Evolutionary conservation across 2,113 vertebrate species (phyloP), one percentile per base, ranked within the genome.

Genomic region (Corythoichthys haematopterus): DNA sequence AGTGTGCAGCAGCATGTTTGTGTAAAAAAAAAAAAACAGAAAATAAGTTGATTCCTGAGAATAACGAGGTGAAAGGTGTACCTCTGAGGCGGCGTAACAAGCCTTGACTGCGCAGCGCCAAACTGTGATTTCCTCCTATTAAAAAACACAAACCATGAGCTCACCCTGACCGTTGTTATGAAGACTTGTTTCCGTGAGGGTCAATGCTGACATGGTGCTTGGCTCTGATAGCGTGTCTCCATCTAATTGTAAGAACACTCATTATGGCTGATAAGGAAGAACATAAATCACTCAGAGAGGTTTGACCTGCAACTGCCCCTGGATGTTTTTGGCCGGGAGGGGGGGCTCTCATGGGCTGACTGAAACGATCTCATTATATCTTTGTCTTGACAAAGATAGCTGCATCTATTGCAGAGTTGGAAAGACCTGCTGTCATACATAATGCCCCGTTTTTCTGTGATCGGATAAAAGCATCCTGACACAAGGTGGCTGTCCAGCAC

Each of bases 211-310:
- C 87, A 81, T 28, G 6, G 80, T 80, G 69, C 65, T 55, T 69
- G 63, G 72, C 79, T 72, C 75, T 75, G 78, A 85, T 84, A 84
- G 85, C 50, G 68, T 69, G 80, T 82, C 84, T 88, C 72, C 69
- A 75, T 84, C 86, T 91, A 91, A 91, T 91, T 89, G 88, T 82
- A 80, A 85, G 85, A 87, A 80, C 75, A 57, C 86, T 91, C 88
- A 87, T 91, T 91, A 90, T 48, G 85, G 71, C 71, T 72, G 88
- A 91, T 91, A 88, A 90, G 87, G 82, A 84, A 80, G 80, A 78
- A 83, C 88, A 88, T 91, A 91, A 91, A 91, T 91, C 90, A 90
- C 72, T 28, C 65, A 71, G 77, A 73, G 69, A 80, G 78, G 80
- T 52, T 60, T 85, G 88, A 90, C 87, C 88, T 33, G 75, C 8